Evolutionary conservation across 2,113 vertebrate genomes (phyloP), one percentile per base, ranked within the genome.

Genomic region (Tiliqua scincoides): DNA sequence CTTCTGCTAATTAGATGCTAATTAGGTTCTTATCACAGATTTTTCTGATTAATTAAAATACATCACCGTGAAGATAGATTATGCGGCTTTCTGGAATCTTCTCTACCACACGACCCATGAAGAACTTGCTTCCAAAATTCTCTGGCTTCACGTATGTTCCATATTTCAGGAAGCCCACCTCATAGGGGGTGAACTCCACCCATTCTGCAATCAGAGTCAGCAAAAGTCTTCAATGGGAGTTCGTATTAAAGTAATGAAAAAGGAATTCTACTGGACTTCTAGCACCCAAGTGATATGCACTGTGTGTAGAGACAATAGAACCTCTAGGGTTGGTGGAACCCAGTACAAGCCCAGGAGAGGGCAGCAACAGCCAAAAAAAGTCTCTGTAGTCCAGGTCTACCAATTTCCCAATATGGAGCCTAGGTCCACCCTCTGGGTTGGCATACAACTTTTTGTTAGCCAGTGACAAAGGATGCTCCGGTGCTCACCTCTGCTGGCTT

Each of bases 161-260:
- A 0, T 97, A 97, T 82, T 97, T 97, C 83, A 95, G 90, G 40
- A 97, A 92, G 7, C 97, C 96, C 0, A 96, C 92, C 74, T 97
- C 97, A 0, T 97, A 87, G 65, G 97, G 97, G 6, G 96, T 97
- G 91, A 96, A 97, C 79, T 97, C 97, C 7, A 96, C 95, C 97
- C 97, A 97, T 71, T 97, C 96, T 97, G 91, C n/a, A 91, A 94
- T 0, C 72, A 52, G 83, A 70, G 12, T 0, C 71, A 90, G 54
- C 88, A 15, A 0, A 0, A 73, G 62, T 85, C 37, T 23, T 88
- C 54, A 92, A 80, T 4, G 8, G 23, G 23, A 30, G 27, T 48
- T 52, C 12, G 30, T n/a, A 15, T 12, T 32, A 65, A 65, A 30
- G 25, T 52, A 12, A 54, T 52, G 30, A n/a, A 17, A 75, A 35